Evolutionary conservation across 2,113 vertebrate genomes (phyloP), one percentile per base, ranked within the genome.

Genomic region (Larimichthys crocea): DNA sequence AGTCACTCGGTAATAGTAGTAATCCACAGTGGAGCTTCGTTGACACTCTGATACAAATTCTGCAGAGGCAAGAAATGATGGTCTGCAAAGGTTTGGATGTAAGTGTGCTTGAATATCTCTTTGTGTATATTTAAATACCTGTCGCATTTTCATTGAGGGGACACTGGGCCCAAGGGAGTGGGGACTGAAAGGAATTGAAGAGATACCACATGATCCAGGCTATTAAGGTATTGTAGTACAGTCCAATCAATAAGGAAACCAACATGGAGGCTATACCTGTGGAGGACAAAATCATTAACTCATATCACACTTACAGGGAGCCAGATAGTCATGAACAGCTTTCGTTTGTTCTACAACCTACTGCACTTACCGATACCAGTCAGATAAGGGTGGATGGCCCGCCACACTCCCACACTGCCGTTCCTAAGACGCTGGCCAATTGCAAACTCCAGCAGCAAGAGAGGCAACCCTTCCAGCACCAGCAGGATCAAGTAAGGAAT

Each of bases 211-310:
- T 16, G 71, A 93, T 1, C 94, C 96, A 97, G 81, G 97, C 95
- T 65, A 98, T 96, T 87, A 98, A 96, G n/a, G 96, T 96, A 79
- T 98, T 99, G 80, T 99, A 99, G 89, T 99, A 99, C 4, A 97
- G 91, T 10, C 95, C 92, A 73, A 98, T 94, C 73, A 97, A 71
- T 82, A 97, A 95, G 65, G 97, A 98, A 6, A 97, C 96, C 11
- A 96, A 60, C 97, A 99, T 97, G 83, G 97, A 96, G 0, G 96
- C 94, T 4, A 99, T 92, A 56, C 97, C 97, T 99, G 86, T 40
- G 2, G 48, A 42, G 42, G 42, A 29, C 3, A 76, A 9, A 11
- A 74, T 56, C 9, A 74, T 70, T 15, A 44, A n/a, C 3, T 44
- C 4, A 56, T 9, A 22, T n/a, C 19, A 50, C 16, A 57, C n/a